Evolutionary conservation across 2,888 invertebrate species (phyloP).

Genomic region (Coenonympha glycerion): DNA sequence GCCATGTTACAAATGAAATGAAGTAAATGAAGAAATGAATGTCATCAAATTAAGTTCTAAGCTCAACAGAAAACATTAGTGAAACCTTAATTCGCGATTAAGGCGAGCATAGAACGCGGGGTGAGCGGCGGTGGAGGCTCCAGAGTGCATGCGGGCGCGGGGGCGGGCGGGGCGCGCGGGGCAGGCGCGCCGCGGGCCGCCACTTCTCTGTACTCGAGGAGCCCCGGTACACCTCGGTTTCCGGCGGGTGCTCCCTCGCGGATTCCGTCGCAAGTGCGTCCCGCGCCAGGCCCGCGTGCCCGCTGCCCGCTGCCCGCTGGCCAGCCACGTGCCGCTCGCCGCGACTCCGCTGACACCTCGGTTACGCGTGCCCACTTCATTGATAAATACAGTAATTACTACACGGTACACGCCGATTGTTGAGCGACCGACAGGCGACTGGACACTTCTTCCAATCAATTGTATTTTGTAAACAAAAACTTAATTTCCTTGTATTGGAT

Average conservation of each 20-base stretch:
- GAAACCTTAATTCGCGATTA: slow-evolving; percentile 74
- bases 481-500: too few species aligned
- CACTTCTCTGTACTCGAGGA: slow-evolving; percentile 73
- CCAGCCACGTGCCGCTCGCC: slow-evolving; percentile 60
- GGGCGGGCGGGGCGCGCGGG: slow-evolving; percentile 44
- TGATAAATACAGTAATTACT: slow-evolving; percentile 60
- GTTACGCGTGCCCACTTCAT: slow-evolving; percentile 47
- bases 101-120: slow-evolving; percentile 73
- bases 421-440: slow-evolving; percentile 27
- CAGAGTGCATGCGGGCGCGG: slow-evolving; percentile 62
- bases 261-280: slow-evolving; percentile 51
- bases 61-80: slow-evolving; percentile 71
- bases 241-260: slow-evolving; percentile 71
- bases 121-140: slow-evolving; percentile 71
- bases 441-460: slow-evolving; percentile 21
- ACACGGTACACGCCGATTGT: slow-evolving; percentile 44
- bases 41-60: slow-evolving; percentile 68
- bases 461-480: slow-evolving; percentile 8
- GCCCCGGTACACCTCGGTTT: slow-evolving; percentile 75
- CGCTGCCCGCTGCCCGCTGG: slow-evolving; percentile 56
- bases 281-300: slow-evolving; percentile 51
- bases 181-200: slow-evolving; percentile 66
- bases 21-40: slow-evolving; percentile 52
- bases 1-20: too few species aligned
- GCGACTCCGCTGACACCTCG: slow-evolving; percentile 31